These are phyloP conservation scores for Perdita meconis DNA, from an alignment of 2,888 invertebrate species.

Conservation along the genomic window DNA sequence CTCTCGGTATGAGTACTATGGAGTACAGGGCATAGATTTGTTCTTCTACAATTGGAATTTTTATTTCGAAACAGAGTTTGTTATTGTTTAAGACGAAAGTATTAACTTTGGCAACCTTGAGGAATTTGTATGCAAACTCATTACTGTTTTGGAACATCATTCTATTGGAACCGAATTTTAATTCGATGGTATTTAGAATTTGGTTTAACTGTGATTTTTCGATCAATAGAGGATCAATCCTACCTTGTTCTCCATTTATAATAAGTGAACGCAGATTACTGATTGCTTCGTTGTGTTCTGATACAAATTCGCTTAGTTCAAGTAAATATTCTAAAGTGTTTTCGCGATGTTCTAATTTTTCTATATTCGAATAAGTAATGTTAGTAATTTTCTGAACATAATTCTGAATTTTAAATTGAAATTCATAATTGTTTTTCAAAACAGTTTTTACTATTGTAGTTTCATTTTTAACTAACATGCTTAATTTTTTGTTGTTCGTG, in stretches of 20 bases:
- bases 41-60: neutral
- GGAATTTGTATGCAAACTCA: neutral
- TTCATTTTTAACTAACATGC: neutral
- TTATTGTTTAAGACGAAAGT: neutral
- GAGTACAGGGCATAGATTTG: neutral
- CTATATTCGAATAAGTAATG: neutral
- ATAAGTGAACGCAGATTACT: neutral
- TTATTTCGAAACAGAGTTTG: neutral
- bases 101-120: neutral
- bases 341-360: neutral
- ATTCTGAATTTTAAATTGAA: neutral
- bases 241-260: neutral
- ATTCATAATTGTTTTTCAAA: neutral
- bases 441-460: neutral
- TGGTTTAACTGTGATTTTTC: neutral
- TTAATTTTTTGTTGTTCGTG: neutral
- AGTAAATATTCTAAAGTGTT: neutral
- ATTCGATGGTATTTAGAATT: neutral
- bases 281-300: constrained; percentile 2
- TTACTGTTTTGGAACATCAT: neutral
- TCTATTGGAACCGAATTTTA: neutral
- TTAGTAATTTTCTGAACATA: neutral
- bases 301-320: neutral
- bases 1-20: neutral
- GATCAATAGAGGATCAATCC: neutral